These are phyloP conservation scores for Sternotherus odoratus DNA, from an alignment of 2,797 vertebrate genomes.

Conservation along the genomic window DNA sequence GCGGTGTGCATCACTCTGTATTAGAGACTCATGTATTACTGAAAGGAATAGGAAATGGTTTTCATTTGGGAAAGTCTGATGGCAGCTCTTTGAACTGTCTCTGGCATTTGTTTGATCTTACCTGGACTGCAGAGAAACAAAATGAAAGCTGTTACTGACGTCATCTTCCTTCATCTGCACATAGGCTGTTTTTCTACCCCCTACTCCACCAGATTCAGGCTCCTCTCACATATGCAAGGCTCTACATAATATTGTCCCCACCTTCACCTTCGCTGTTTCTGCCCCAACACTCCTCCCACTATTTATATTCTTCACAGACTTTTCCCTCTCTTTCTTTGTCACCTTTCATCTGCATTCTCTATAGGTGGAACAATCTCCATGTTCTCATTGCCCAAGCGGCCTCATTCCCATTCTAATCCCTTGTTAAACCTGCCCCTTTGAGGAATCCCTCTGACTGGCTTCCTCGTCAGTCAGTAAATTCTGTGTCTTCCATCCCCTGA, in stretches of 20 bases:
- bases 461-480: background rate
- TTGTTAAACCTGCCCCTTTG: background rate
- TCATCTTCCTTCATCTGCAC: background rate
- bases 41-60: background rate
- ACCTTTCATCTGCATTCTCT: background rate
- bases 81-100: background rate
- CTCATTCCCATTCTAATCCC: background rate
- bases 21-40: background rate
- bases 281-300: background rate
- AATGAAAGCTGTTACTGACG: background rate
- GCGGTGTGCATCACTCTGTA: accelerated
- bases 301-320: background rate
- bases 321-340: background rate
- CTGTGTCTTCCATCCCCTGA: background rate
- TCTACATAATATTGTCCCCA: background rate
- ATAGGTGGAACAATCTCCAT: slow-evolving; percentile 18
- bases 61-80: background rate
- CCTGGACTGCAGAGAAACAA: background rate
- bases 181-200: background rate
- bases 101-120: background rate
- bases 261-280: background rate
- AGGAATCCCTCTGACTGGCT: background rate
- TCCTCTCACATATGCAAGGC: background rate
- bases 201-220: background rate
- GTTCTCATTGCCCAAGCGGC: background rate